phyloP scores from a whole-genome alignment of 2,888 invertebrate genomes.

The Brachypalpus laphriformis region DNA sequence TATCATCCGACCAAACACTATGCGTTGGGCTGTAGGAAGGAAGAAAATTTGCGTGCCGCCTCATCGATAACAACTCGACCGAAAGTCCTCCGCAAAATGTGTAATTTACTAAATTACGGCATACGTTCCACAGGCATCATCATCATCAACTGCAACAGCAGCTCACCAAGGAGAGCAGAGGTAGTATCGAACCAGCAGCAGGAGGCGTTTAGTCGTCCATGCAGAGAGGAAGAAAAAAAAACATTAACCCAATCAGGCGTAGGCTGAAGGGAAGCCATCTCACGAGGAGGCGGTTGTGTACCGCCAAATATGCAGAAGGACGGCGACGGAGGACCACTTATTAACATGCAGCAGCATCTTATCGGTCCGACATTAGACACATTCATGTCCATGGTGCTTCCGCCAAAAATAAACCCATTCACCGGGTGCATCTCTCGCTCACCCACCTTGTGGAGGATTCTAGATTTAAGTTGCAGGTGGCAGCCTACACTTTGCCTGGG shows the following conservation, averaged over 20 bases:
- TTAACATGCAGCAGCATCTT: conserved; percentile 74
- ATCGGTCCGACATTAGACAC: conserved; percentile 73
- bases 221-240: conserved; percentile 19
- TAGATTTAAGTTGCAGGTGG: conserved; percentile 56
- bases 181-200: conserved; percentile 60
- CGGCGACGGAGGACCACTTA: conserved; percentile 59
- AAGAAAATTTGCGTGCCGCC: conserved; percentile 73
- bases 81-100: conserved; percentile 75
- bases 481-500: conserved; percentile 17
- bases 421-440: conserved; percentile 36
- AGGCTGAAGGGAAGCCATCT: conserved; percentile 59
- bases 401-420: conserved; percentile 56
- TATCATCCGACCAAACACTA: too few relatives aligned
- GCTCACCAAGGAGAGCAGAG: conserved; percentile 36
- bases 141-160: conserved; percentile 46
- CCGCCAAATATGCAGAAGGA: conserved; percentile 42
- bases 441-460: conserved; percentile 33
- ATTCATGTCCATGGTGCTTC: conserved; percentile 64
- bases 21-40: conserved; percentile 64
- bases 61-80: conserved; percentile 74
- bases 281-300: conserved; percentile 32
- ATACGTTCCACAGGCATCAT: conserved; percentile 71
- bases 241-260: conserved; percentile 64
- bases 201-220: conserved; percentile 69
- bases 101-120: conserved; percentile 76